Percentiles rank a stretch among this genome's conserved stretches.
Conservation (phyloP, 2,113 vertebrate species). For the Cebidichthys violaceus region DNA sequence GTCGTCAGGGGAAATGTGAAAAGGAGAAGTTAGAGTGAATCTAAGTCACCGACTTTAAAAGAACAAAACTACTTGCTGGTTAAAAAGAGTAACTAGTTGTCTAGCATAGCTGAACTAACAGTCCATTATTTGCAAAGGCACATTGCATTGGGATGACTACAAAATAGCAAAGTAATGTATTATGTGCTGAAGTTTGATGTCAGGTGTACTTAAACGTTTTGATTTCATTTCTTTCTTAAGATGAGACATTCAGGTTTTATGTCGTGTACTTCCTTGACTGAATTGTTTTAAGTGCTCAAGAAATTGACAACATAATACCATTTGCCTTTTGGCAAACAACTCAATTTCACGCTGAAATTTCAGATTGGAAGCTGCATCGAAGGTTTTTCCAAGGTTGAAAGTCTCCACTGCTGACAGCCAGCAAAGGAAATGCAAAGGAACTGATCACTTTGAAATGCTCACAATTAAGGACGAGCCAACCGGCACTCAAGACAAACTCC, state of each 20-base stretch:
- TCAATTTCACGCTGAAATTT: conserved; percentile 41
- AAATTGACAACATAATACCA: background rate
- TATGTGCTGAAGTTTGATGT: background rate
- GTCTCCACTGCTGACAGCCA: background rate
- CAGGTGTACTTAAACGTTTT: background rate
- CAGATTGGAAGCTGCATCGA: conserved; percentile 8
- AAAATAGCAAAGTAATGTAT: background rate
- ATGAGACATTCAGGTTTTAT: background rate
- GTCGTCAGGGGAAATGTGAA: no score
- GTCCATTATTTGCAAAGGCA: background rate
- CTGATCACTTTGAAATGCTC: conserved; percentile 11
- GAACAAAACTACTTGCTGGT: background rate
- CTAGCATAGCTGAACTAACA: background rate
- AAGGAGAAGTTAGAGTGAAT: no score
- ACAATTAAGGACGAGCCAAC: conserved; percentile 8
- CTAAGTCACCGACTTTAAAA: background rate
- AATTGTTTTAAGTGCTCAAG: background rate
- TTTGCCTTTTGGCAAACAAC: background rate
- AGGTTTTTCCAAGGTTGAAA: conserved; percentile 6
- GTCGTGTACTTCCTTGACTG: background rate
- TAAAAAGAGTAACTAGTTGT: background rate
- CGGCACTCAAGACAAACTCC: background rate
- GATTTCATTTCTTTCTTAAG: background rate
- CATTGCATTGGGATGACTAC: background rate
- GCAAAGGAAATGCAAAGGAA: background rate